Conservation (phyloP, 2,888 invertebrate genomes). For the Scrobipalpa atriplicella region DNA sequence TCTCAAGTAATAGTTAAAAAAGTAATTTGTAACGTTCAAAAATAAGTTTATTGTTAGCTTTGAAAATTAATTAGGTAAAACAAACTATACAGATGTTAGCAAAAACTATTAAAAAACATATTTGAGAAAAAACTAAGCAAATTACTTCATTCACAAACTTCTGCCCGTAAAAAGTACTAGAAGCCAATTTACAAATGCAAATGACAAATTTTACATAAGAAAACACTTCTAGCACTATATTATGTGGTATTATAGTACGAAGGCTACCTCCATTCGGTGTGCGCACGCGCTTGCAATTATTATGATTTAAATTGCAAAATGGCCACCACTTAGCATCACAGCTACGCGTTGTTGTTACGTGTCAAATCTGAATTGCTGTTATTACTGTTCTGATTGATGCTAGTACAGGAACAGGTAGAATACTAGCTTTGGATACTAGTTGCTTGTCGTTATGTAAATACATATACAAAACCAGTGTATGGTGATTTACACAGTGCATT, state of each 20-base stretch:
- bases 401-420: conserved; percentile 30
- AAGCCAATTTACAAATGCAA: conserved; percentile 19
- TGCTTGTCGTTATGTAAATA: conserved; percentile 25
- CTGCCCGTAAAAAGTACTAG: background rate
- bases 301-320: conserved; percentile 49
- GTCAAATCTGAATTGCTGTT: conserved; percentile 37
- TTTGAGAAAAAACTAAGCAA: background rate
- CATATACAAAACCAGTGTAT: background rate
- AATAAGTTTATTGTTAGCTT: too few species aligned
- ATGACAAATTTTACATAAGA: conserved; percentile 26
- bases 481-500: too few species aligned
- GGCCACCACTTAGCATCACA: conserved; percentile 40
- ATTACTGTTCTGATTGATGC: conserved; percentile 35
- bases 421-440: conserved; percentile 27
- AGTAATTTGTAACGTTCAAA: too few species aligned
- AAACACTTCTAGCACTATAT: conserved; percentile 17
- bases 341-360: conserved; percentile 36
- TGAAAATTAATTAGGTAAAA: background rate
- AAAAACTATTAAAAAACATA: too few species aligned
- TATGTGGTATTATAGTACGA: conserved; percentile 30
- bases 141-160: background rate
- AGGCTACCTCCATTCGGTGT: conserved; percentile 48
- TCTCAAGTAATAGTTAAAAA: too few species aligned
- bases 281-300: conserved; percentile 50
- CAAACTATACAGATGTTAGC: background rate